These are phyloP conservation scores for Notocelia uddmanniana DNA, from an alignment of 2,888 invertebrate genomes.

Conservation along the genomic window DNA sequence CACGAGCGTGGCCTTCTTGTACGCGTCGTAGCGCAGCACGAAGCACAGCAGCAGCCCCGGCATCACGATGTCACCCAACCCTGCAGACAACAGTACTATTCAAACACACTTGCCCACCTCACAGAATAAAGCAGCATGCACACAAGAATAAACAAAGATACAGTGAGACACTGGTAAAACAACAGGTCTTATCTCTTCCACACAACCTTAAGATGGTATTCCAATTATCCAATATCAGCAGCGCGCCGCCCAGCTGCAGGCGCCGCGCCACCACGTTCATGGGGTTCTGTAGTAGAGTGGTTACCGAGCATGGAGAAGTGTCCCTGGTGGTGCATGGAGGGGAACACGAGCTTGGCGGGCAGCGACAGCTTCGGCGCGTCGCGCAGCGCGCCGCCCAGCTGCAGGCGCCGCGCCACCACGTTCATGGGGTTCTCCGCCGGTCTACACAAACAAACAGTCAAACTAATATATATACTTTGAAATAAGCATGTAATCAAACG, in stretches of 20 bases:
- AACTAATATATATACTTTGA: not conserved
- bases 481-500: no score
- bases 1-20: constrained; percentile 95
- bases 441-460: constrained; percentile 63
- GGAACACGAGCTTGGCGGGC: constrained; percentile 98
- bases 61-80: constrained; percentile 96
- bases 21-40: constrained; percentile 98
- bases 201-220: no score
- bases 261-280: constrained; percentile 97
- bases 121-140: no score
- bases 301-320: constrained; percentile 98
- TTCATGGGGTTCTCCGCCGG: constrained; percentile 97
- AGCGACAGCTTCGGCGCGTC: constrained; percentile 98
- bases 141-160: no score
- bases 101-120: no score
- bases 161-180: no score
- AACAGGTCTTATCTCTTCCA: no score
- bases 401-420: constrained; percentile 96
- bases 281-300: constrained; percentile 86
- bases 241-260: constrained; percentile 95
- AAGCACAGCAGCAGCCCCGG: constrained; percentile 98
- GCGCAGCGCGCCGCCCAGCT: constrained; percentile 95
- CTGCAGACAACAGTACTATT: constrained; percentile 62
- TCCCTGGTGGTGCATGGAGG: constrained; percentile 97
- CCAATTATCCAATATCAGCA: no score